These are phyloP conservation scores for Ceratina calcarata DNA, from an alignment of 1,140 invertebrate species.

Conservation along the genomic window DNA sequence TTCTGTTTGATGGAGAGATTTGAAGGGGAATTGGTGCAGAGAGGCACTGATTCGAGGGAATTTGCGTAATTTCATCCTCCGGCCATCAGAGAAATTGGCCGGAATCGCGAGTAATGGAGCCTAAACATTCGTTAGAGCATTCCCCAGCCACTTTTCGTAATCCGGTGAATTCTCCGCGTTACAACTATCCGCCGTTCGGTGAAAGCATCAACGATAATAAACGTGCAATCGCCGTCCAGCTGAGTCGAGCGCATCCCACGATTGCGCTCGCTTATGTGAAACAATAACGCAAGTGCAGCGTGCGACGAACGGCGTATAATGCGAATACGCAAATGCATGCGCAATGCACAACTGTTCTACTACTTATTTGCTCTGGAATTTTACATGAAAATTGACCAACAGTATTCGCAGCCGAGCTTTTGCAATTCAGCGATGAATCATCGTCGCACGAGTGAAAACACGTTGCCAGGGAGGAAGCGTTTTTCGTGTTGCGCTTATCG, in stretches of 20 bases:
- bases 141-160: background rate
- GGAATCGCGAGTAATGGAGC: background rate
- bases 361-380: too few relatives aligned
- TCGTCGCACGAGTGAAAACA: constrained; percentile 19
- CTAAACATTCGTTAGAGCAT: constrained; percentile 4
- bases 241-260: constrained; percentile 60
- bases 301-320: too few relatives aligned
- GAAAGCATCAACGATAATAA: constrained; percentile 63
- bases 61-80: constrained; percentile 19
- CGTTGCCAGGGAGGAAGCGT: constrained; percentile 9
- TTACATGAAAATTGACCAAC: background rate
- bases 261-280: constrained; percentile 42
- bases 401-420: constrained; percentile 22
- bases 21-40: constrained; percentile 2
- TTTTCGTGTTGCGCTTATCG: constrained; percentile 41
- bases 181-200: constrained; percentile 31
- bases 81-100: background rate
- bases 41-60: background rate
- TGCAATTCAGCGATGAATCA: constrained; percentile 35
- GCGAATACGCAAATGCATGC: too few relatives aligned
- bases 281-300: background rate
- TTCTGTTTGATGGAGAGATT: too few relatives aligned
- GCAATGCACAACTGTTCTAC: too few relatives aligned
- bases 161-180: constrained; percentile 33
- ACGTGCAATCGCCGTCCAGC: constrained; percentile 51